Evolutionary conservation across 2,797 vertebrate species (phyloP), one percentile per base, ranked within the genome.

Genomic region (Manis javanica): DNA sequence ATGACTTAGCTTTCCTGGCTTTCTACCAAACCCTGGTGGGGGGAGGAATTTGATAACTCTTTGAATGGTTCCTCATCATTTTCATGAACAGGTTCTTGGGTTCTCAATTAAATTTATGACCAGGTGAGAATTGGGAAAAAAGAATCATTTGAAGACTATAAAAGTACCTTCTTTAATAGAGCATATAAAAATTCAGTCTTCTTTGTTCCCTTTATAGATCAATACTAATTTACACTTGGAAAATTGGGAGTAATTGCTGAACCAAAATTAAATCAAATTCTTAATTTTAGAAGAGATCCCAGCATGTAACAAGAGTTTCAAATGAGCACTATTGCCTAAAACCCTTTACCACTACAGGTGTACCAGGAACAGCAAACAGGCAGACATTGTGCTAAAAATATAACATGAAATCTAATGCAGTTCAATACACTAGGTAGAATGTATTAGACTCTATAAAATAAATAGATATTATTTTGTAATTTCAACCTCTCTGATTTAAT

Each of bases 221-320:
- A 34, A 90, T 77, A 87, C 69, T 68, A 94, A 95, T 74, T 95
- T 90, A 84, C 18, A 78, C 79, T 89, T 91, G 55, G 55, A 94
- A 96, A 96, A 95, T 13, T 92, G 16, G 19, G 94, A 89, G 55
- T 90, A 92, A 96, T 59, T 85, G 71, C 53, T 95, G 49, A 97
- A 95, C 86, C 34, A 92, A 95, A 94, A 95, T 90, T 71, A 96
- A 92, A 78, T 86, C 39, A 92, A 87, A 77, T 53, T 91, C 34
- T 77, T 90, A 87, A 93, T 90, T 94, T 88, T 85, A 84, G 91
- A 92, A 93, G 61, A 61, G 51, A 8, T 96, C 51, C 34, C 8
- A 95, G 18, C 1, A 83, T 78, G 31, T 51, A 64, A 93, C 11
- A 83, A 83, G 92, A 69, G 57, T 83, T 96, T 91, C 57, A 90